A percentile compares a stretch with the other conserved stretches of the same genome.
phyloP scores from a whole-genome alignment of 2,797 vertebrate genomes.

The Lerista edwardsae region DNA sequence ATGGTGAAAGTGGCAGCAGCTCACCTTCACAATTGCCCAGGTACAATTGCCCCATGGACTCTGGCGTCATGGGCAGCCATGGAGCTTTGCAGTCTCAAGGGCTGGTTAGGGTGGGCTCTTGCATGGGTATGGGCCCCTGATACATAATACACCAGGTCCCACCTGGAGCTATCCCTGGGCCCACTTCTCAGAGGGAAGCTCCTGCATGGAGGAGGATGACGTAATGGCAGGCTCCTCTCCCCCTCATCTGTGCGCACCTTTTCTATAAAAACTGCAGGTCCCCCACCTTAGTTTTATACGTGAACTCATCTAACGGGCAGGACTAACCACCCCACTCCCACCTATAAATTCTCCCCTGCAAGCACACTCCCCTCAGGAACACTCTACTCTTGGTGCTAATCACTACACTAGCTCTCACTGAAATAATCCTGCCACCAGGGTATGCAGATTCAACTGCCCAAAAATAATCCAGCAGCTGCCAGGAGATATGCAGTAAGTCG shows the following conservation, averaged over 20 bases:
- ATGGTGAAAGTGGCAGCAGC: no score
- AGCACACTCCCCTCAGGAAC: background rate
- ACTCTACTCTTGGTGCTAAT: background rate
- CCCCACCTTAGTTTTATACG: background rate
- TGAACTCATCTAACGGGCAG: background rate
- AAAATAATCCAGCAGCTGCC: slow-evolving; percentile 5
- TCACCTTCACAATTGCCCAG: no score
- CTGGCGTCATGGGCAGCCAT: no score
- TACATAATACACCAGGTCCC: no score
- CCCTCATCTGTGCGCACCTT: background rate
- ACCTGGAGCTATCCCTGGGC: no score
- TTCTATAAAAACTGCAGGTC: background rate
- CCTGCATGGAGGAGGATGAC: background rate
- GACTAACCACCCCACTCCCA: no score
- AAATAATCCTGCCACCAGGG: background rate
- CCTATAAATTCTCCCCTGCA: background rate
- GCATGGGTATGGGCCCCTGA: no score
- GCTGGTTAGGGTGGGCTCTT: no score
- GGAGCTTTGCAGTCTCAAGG: no score
- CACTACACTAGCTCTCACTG: background rate
- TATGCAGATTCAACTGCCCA: background rate
- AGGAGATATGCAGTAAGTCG: background rate
- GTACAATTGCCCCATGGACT: no score
- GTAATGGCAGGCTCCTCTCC: background rate
- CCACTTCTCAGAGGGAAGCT: no score